A percentile compares a stretch with the other conserved stretches of the same genome.
Evolutionary conservation across 2,113 vertebrate genomes (phyloP).

Genomic region (Callipepla californica): DNA sequence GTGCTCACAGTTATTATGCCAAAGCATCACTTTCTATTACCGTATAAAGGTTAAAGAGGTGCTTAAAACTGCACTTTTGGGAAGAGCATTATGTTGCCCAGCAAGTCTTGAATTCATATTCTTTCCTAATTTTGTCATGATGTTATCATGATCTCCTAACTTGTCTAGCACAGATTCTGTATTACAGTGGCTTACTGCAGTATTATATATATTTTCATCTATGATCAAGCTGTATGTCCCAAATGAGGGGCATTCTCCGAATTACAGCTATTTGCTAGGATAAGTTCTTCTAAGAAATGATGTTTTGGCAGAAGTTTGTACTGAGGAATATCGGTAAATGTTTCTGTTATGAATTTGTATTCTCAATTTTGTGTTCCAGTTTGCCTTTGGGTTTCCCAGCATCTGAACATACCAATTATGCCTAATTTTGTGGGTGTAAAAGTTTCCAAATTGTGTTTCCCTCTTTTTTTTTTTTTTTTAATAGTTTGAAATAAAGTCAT

Average conservation of each 20-base stretch:
- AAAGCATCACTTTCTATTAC: neutral
- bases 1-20: neutral
- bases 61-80: neutral
- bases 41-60: neutral
- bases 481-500: neutral
- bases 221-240: neutral
- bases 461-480: accelerated
- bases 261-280: neutral
- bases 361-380: neutral
- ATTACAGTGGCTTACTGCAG: neutral
- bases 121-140: neutral
- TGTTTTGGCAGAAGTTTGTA: neutral
- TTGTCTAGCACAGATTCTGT: neutral
- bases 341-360: neutral
- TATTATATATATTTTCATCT: neutral
- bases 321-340: neutral
- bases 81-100: neutral
- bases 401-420: constrained; percentile 17
- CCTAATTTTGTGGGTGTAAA: neutral
- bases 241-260: neutral
- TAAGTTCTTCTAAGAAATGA: neutral
- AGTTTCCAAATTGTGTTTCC: neutral
- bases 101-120: neutral
- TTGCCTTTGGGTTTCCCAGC: constrained; percentile 5
- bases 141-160: neutral